These are phyloP conservation scores for Bombus polaris DNA, from an alignment of 1,140 invertebrate species.

Conservation along the genomic window DNA sequence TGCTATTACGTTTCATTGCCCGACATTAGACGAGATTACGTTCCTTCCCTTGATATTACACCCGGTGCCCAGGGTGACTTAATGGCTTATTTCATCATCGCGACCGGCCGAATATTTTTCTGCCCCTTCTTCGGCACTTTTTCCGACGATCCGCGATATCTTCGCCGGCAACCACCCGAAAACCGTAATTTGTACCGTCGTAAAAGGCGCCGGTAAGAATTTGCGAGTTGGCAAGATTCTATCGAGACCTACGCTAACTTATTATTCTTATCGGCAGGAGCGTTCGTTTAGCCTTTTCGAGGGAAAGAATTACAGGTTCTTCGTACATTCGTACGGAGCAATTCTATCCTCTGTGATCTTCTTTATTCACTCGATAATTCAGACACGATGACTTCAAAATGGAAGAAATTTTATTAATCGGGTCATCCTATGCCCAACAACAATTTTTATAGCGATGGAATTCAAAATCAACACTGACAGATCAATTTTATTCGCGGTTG, in stretches of 20 bases:
- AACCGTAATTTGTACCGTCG: conserved; percentile 26
- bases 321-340: background rate
- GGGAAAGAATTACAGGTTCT: no score
- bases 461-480: no score
- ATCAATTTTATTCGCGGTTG: no score
- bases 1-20: conserved; percentile 67
- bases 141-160: conserved; percentile 17
- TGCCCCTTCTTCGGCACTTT: background rate
- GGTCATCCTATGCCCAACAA: accelerated
- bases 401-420: background rate
- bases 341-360: background rate
- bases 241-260: background rate
- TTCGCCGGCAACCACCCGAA: background rate
- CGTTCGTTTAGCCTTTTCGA: conserved; percentile 1
- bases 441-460: no score
- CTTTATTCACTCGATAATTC: background rate
- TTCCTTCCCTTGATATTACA: conserved; percentile 58
- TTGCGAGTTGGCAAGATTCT: conserved; percentile 20
- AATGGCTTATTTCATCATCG: conserved; percentile 67
- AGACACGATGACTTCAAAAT: background rate
- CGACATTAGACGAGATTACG: conserved; percentile 69
- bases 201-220: conserved; percentile 7
- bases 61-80: conserved; percentile 37
- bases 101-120: conserved; percentile 37
- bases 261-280: conserved; percentile 24